Percentiles rank a stretch among this genome's conserved stretches.
phyloP scores from a whole-genome alignment of 2,113 vertebrate species.

The Ivindomyrus marchei region DNA sequence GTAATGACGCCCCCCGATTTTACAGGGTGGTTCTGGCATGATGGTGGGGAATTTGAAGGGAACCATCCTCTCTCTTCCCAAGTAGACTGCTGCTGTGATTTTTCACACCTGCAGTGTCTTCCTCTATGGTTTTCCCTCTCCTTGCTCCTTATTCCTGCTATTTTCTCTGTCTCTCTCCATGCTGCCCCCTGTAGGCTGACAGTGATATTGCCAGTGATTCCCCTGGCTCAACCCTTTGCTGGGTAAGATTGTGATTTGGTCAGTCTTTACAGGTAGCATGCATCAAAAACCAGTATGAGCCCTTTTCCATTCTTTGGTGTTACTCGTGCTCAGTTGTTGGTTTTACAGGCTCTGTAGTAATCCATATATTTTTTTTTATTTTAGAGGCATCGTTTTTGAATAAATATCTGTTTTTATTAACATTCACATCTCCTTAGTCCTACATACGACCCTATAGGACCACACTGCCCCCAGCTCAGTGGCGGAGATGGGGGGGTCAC shows the following conservation, averaged over 20 bases:
- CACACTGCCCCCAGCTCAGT: neutral
- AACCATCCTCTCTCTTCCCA: neutral
- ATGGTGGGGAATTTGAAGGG: neutral
- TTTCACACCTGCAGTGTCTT: neutral
- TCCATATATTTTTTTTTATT: neutral
- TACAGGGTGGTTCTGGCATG: neutral
- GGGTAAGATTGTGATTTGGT: constrained; percentile 49
- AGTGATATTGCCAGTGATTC: constrained; percentile 25
- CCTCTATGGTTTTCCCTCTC: neutral
- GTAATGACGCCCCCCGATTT: neutral
- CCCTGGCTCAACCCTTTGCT: constrained; percentile 37
- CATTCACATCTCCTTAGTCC: neutral
- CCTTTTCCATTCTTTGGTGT: neutral
- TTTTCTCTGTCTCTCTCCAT: neutral
- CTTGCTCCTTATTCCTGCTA: neutral
- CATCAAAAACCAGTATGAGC: neutral
- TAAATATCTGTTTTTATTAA: neutral
- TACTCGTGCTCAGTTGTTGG: neutral
- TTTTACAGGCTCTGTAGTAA: neutral
- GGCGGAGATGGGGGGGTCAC: neutral
- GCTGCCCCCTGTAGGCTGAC: constrained; percentile 38
- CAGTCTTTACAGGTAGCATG: neutral
- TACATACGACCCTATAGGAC: neutral
- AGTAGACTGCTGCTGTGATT: neutral
- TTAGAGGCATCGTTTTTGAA: neutral